phyloP scores from a whole-genome alignment of 2,797 vertebrate genomes.

The Sylvilagus floridanus region DNA sequence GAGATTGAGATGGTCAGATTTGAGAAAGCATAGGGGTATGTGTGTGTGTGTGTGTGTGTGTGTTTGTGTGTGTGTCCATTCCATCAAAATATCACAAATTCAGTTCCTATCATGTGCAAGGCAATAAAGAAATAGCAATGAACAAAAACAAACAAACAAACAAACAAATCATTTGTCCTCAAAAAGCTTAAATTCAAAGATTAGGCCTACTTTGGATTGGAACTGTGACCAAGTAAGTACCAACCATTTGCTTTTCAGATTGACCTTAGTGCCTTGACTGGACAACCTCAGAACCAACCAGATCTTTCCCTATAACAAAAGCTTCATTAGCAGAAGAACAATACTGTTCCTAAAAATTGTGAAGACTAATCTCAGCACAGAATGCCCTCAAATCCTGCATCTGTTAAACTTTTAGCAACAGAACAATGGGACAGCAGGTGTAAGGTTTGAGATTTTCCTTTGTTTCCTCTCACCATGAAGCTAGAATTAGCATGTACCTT shows the following conservation, averaged over 20 bases:
- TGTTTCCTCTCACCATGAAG: accelerated
- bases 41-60: neutral
- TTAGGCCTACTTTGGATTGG: neutral
- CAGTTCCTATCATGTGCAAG: neutral
- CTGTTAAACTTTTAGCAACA: neutral
- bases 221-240: too few species aligned
- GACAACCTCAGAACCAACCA: neutral
- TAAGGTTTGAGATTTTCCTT: too few species aligned
- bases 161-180: neutral
- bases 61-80: neutral
- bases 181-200: neutral
- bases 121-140: neutral
- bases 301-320: neutral
- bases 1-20: too few species aligned
- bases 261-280: neutral
- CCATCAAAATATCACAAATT: neutral
- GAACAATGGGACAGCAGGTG: too few species aligned
- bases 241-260: accelerated
- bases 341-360: too few species aligned
- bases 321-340: too few species aligned
- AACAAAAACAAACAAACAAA: neutral
- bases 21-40: neutral
- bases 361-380: neutral
- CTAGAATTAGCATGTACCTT: accelerated
- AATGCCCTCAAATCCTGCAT: neutral